Base-by-base conservation (phyloP, 2,888 invertebrate species). In the Leptarthrus brevirostris region DNA sequence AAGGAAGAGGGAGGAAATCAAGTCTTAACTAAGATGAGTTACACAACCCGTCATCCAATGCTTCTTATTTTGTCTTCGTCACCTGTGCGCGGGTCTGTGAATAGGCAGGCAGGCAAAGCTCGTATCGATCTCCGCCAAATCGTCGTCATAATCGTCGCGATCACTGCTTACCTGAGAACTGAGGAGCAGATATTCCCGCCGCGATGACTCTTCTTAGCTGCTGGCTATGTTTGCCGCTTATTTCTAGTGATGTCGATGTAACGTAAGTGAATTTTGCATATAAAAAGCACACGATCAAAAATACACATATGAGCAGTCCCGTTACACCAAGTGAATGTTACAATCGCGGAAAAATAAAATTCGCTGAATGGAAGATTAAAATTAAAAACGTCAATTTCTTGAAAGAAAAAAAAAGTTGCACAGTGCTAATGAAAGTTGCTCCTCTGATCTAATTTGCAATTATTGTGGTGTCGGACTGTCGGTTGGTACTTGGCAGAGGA, bases 381-480 rank as follows among this genome's bases (percentile, higher is more conserved):
- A 58, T 58, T 36, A 58, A 58, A 58, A 58, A 58, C 34, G 40
- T 40, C 40, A 58, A 58, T 58, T 58, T 58, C 58, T 36, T 18
- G 58, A 36, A 58, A n/a, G n/a, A n/a, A n/a, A n/a, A n/a, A n/a
- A n/a, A 58, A 58, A 58, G 20, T 36, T 36, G 58, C 58, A 36
- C 20, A 36, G 40, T n/a, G 40, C 40, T 40, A 40, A 40, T 40
- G 40, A 40, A 40, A 40, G 40, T 40, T 40, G n/a, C 40, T 40
- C n/a, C n/a, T 40, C 58, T 58, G 58, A 58, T 58, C 58, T 58
- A 58, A 58, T 58, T 58, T 58, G 58, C 36, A 20, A 58, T n/a
- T n/a, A n/a, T 58, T 58, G 36, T 58, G 36, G 36, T 18, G 36
- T 20, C 18, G 26, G 30, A 12, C n/a, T 14, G 10, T 56, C 56